Conservation (phyloP, 2,888 invertebrate genomes). For the Temnothorax unifasciatus region DNA sequence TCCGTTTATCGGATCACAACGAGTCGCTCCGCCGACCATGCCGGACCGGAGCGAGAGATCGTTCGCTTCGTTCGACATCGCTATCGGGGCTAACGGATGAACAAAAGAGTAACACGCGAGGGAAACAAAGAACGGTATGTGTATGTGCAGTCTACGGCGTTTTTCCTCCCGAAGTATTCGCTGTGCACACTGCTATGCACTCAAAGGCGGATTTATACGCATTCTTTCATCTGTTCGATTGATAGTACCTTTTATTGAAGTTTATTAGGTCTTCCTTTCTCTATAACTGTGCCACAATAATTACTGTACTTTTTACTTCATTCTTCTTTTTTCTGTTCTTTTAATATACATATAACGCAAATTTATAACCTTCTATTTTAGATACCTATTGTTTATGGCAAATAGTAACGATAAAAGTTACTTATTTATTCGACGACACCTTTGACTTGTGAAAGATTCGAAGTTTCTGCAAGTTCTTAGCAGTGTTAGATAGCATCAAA, state of each 20-base stretch:
- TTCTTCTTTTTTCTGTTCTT: too few species aligned
- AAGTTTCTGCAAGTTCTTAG: slow-evolving; percentile 16
- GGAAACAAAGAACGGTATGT: slow-evolving; percentile 66
- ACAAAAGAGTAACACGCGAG: slow-evolving; percentile 57
- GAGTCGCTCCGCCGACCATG: slow-evolving; percentile 72
- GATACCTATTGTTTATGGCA: neutral
- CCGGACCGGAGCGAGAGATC: slow-evolving; percentile 54
- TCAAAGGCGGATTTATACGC: slow-evolving; percentile 21
- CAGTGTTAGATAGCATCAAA: slow-evolving; percentile 7
- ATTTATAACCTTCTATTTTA: neutral
- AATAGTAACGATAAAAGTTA: neutral
- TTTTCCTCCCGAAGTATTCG: slow-evolving; percentile 6
- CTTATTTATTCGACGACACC: neutral
- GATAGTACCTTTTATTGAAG: slow-evolving; percentile 1
- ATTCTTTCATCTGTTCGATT: neutral
- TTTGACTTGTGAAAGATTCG: neutral
- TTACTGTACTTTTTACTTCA: neutral
- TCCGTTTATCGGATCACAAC: slow-evolving; percentile 85
- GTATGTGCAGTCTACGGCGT: slow-evolving; percentile 15
- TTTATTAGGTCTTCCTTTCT: neutral
- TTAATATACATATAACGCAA: neutral
- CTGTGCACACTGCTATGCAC: neutral
- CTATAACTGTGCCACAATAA: neutral
- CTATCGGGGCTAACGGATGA: slow-evolving; percentile 54
- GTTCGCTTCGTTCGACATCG: slow-evolving; percentile 40